Evolutionary conservation across 2,888 invertebrate genomes (phyloP), one percentile per base, ranked within the genome.

Genomic region (Pseudanteris insignis): DNA sequence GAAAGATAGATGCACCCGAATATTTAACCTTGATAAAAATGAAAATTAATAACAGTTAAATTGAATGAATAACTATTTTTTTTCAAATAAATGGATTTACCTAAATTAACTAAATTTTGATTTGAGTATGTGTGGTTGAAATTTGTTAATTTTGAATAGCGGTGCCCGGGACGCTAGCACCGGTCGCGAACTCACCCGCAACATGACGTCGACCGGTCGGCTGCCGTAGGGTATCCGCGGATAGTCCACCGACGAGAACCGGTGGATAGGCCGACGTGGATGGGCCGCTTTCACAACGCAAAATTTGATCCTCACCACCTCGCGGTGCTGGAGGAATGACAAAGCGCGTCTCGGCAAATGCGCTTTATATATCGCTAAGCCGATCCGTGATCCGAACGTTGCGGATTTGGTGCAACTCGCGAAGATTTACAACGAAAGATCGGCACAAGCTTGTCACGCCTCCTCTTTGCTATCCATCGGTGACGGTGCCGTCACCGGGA

Each of bases 281-380:
- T 41, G 25, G 11, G 8, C 44, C 54, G 14, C 50, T 41, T 41
- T 50, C 47, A 21, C 36, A 44, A 50, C 48, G 40, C 44, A 47
- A 63, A 59, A 43, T n/a, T 46, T 43, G 55, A 41, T 63, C 63
- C 41, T 63, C 63, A 60, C 46, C 63, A 60, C 63, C 73, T 69
- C 73, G 71, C 72, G 72, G 73, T 71, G 69, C 71, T 64, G 73
- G 70, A 76, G 70, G 78, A 79, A 79, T 79, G 77, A 77, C 76
- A 77, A 77, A 76, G 70, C 69, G 67, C 59, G 67, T 69, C 54
- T 64, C 60, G 55, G 69, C 67, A 72, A 76, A 75, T 77, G 74
- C 77, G 75, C 74, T 75, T 78, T 78, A 78, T 79, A 79, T 79
- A 79, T 77, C 69, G 69, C 70, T 67, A 70, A 69, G 67, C 69